Percentiles rank a stretch among this genome's conserved stretches.
Evolutionary conservation across 1,140 invertebrate species (phyloP).

Genomic region (Ceratosolen solmsi): DNA sequence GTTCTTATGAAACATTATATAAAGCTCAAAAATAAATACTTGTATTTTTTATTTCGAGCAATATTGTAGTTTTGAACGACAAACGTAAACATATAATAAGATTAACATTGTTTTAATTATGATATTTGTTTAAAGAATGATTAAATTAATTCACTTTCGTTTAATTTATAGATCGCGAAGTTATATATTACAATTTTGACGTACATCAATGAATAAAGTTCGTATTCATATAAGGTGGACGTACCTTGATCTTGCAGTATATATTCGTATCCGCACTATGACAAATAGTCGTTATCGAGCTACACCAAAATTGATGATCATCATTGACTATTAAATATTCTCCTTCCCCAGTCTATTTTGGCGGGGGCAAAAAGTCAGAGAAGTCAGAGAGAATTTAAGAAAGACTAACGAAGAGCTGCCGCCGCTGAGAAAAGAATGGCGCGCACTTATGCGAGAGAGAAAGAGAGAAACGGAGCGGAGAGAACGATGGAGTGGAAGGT

Average conservation of each 20-base stretch:
- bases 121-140: not conserved
- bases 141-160: too few relatives aligned
- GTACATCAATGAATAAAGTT: too few relatives aligned
- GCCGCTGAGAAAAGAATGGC: slow-evolving; percentile 38
- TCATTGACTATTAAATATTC: slow-evolving; percentile 45
- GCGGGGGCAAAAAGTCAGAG: slow-evolving; percentile 16
- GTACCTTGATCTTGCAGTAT: not conserved
- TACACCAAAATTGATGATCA: slow-evolving; percentile 25
- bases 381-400: slow-evolving; percentile 36
- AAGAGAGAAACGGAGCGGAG: slow-evolving; percentile 7
- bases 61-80: too few relatives aligned
- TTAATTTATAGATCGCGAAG: too few relatives aligned
- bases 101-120: not conserved
- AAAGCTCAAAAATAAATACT: not conserved
- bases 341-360: slow-evolving; percentile 38
- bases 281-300: slow-evolving; percentile 38
- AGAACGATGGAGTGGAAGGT: not conserved
- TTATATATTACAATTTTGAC: too few relatives aligned
- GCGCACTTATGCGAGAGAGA: slow-evolving; percentile 41
- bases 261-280: not conserved
- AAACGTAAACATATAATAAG: not conserved
- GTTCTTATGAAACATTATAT: not conserved
- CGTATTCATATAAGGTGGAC: too few relatives aligned
- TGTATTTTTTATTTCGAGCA: not conserved
- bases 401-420: slow-evolving; percentile 47